Conservation (phyloP, 2,888 invertebrate genomes). For the Entomobrya multifasciata region DNA sequence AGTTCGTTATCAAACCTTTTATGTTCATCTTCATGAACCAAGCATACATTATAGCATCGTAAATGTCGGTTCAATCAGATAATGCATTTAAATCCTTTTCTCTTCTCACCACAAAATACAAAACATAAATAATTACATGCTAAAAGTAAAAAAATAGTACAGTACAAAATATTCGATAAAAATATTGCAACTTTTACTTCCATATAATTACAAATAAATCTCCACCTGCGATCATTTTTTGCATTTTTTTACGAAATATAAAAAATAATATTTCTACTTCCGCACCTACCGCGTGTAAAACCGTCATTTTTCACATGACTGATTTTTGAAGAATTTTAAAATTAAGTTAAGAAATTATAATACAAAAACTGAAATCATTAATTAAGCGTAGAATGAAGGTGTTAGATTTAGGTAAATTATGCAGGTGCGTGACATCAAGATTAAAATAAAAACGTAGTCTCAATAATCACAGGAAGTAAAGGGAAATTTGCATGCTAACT, state of each 20-base stretch:
- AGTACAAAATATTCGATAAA: background rate
- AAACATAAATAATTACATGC: background rate
- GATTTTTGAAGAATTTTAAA: background rate
- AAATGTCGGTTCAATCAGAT: slow-evolving; percentile 47
- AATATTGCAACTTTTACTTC: background rate
- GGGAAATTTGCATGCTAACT: too few species aligned
- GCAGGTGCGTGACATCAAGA: background rate
- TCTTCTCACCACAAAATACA: background rate
- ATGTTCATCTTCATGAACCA: background rate
- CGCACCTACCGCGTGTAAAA: background rate
- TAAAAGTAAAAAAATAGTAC: too few species aligned
- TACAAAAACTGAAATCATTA: background rate
- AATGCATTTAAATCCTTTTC: slow-evolving; percentile 14
- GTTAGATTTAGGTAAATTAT: background rate
- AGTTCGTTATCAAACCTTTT: slow-evolving; percentile 2
- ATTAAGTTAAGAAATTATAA: background rate
- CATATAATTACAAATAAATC: background rate
- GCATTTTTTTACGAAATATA: background rate
- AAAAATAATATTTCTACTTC: too few species aligned
- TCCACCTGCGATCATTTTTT: background rate
- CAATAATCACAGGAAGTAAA: slow-evolving; percentile 7
- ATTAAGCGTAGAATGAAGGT: background rate
- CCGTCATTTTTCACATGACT: background rate
- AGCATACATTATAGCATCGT: slow-evolving; percentile 37
- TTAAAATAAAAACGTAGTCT: background rate